A percentile compares a stretch with the other conserved stretches of the same genome.
phyloP scores from a whole-genome alignment of 1,140 invertebrate genomes.

The Eupristina koningsbergeri region DNA sequence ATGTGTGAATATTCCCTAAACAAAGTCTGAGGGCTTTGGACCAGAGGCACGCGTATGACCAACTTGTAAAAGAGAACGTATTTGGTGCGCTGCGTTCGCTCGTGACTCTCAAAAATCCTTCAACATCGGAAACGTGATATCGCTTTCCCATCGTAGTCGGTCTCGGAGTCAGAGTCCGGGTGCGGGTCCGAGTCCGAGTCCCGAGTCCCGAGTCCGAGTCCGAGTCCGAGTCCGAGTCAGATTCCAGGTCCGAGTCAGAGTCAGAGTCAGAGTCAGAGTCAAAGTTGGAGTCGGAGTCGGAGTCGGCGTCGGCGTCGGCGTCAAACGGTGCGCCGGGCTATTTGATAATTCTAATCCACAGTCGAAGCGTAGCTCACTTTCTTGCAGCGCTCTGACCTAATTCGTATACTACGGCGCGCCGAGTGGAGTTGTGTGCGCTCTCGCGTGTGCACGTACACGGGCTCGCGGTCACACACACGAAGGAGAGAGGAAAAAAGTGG shows the following conservation, averaged over 20 bases:
- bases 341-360: conserved; percentile 8
- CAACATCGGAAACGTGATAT: background rate
- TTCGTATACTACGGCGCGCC: conserved; percentile 70
- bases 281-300: background rate
- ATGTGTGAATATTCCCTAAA: too few relatives aligned
- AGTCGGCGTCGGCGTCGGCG: background rate
- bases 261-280: too few relatives aligned
- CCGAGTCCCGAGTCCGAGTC: too few relatives aligned
- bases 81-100: background rate
- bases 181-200: too few relatives aligned
- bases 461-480: background rate
- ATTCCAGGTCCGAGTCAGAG: too few relatives aligned
- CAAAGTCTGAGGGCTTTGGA: background rate
- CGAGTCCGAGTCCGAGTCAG: too few relatives aligned
- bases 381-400: conserved; percentile 70
- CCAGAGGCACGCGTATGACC: background rate
- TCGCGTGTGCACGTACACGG: background rate
- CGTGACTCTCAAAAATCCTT: background rate
- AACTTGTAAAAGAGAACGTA: background rate
- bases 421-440: conserved; percentile 60
- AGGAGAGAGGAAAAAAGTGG: conserved; percentile 38
- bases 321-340: background rate
- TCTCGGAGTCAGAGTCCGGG: too few relatives aligned
- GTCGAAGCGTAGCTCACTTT: conserved; percentile 8
- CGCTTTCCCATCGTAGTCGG: background rate